Evolutionary conservation across 2,888 invertebrate species (phyloP).

Genomic region (Anaspis maculata): DNA sequence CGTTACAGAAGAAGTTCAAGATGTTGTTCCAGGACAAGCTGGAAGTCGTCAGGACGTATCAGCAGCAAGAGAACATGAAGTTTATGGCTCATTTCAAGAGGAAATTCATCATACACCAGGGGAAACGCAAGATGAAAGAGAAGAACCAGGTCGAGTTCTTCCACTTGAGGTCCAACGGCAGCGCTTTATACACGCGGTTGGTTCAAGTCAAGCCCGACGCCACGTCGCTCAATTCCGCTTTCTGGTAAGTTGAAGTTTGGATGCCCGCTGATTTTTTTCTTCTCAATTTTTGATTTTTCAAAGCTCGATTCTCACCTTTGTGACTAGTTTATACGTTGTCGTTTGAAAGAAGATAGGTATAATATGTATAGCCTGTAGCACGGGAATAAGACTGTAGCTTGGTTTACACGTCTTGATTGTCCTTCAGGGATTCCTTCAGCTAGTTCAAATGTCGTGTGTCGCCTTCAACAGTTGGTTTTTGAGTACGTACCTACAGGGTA

Average conservation of each 20-base stretch:
- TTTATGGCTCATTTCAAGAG: constrained; percentile 96
- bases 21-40: constrained; percentile 79
- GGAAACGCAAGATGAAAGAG: constrained; percentile 55
- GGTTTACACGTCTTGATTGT: no score
- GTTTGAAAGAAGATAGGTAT: no score
- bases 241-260: constrained; percentile 85
- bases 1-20: constrained; percentile 86
- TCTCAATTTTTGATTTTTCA: no score
- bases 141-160: constrained; percentile 75
- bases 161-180: constrained; percentile 93
- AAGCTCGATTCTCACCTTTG: no score
- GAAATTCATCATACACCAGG: constrained; percentile 87
- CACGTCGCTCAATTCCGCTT: constrained; percentile 79
- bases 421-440: no score
- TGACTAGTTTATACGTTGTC: no score
- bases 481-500: no score
- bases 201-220: constrained; percentile 87
- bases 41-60: constrained; percentile 93
- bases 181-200: constrained; percentile 83
- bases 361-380: no score
- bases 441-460: no score
- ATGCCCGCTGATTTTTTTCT: no score
- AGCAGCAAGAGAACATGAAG: constrained; percentile 97
- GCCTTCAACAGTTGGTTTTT: no score
- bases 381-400: no score